These are phyloP conservation scores for Macaria notata DNA, from an alignment of 2,888 invertebrate genomes.

Conservation along the genomic window DNA sequence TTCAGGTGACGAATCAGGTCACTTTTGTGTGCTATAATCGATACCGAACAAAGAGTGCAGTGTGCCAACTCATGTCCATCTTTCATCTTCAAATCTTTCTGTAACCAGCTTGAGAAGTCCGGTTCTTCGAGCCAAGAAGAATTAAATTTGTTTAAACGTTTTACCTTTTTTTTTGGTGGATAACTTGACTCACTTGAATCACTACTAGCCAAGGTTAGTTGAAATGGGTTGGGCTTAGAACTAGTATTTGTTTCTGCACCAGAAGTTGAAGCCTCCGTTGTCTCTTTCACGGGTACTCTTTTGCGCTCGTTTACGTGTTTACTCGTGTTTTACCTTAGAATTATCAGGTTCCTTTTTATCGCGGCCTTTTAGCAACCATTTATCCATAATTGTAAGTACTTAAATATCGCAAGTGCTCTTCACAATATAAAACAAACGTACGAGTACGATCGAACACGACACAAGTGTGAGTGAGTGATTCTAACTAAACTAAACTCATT, in stretches of 20 bases:
- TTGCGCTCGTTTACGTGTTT: background rate
- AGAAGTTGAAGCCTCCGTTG: constrained; percentile 15
- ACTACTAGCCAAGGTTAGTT: constrained; percentile 5
- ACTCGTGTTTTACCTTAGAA: background rate
- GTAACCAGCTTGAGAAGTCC: constrained; percentile 16
- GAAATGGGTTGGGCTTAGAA: constrained; percentile 6
- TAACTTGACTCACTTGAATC: constrained; percentile 12
- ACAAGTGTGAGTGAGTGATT: background rate
- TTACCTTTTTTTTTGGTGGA: constrained; percentile 5
- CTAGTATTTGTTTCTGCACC: constrained; percentile 9
- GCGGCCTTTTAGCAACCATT: background rate
- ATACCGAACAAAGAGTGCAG: constrained; percentile 19
- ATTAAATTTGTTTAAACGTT: constrained; percentile 6
- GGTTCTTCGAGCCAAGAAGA: constrained; percentile 17
- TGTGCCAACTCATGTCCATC: constrained; percentile 22
- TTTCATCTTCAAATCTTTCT: constrained; percentile 19
- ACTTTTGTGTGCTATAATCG: constrained; percentile 16
- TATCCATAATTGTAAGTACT: constrained; percentile 1
- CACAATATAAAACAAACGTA: background rate
- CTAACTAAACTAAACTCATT: constrained; percentile 1
- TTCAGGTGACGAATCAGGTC: constrained; percentile 25
- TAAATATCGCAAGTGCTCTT: background rate
- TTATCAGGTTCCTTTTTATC: background rate
- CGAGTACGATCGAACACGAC: background rate
- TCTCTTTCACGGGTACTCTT: constrained; percentile 5